Conservation (phyloP, 2,113 vertebrate genomes). For the Amia ocellicauda region DNA sequence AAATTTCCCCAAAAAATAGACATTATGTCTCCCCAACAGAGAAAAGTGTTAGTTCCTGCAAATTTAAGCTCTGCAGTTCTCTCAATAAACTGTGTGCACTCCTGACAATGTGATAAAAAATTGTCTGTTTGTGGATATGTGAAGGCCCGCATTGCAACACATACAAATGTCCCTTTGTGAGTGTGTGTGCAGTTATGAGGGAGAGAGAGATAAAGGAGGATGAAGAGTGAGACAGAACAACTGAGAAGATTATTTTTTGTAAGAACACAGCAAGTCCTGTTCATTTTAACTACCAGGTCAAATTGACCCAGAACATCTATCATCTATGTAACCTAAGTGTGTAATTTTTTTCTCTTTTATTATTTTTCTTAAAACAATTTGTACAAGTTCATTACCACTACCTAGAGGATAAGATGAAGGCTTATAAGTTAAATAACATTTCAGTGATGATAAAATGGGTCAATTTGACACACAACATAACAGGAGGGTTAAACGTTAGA, state of each 20-base stretch:
- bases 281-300: neutral
- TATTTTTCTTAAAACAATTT: neutral
- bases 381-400: neutral
- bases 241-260: neutral
- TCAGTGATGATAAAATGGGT: constrained; percentile 4
- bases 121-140: neutral
- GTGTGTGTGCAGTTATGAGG: neutral
- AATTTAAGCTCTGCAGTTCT: neutral
- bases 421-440: neutral
- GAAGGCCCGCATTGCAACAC: too few species aligned
- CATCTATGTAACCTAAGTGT: neutral
- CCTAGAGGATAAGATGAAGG: neutral
- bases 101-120: neutral
- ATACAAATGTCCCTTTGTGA: too few species aligned
- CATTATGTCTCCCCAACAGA: neutral
- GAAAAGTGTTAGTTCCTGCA: neutral
- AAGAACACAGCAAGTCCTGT: neutral
- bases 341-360: neutral
- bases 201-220: neutral
- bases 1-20: neutral
- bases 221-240: neutral
- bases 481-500: constrained; percentile 3
- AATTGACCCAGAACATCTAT: neutral
- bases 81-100: neutral
- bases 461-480: too few species aligned